Percentiles rank a stretch among this genome's conserved stretches.
phyloP scores from a whole-genome alignment of 2,888 invertebrate genomes.

The Helicoverpa assulta region DNA sequence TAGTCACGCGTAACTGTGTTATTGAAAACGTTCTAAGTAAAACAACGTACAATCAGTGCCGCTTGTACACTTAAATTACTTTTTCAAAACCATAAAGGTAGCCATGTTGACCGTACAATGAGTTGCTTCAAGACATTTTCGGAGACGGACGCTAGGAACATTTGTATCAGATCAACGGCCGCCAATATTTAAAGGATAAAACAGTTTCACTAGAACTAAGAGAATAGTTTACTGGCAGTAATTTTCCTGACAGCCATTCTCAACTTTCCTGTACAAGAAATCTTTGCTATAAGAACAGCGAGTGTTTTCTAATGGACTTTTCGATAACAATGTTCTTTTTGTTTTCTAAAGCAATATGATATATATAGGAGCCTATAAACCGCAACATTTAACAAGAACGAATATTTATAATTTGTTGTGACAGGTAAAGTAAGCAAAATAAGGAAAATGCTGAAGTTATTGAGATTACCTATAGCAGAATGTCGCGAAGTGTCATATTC shows the following conservation, averaged over 20 bases:
- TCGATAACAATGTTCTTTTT: too few relatives aligned
- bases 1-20: conserved; percentile 60
- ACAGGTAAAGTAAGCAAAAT: conserved; percentile 19
- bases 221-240: not conserved
- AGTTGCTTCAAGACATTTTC: conserved; percentile 23
- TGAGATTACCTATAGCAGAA: conserved; percentile 22
- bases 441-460: conserved; percentile 39
- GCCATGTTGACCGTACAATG: conserved; percentile 33
- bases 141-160: conserved; percentile 14
- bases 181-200: not conserved
- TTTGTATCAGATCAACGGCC: conserved; percentile 6
- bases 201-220: not conserved
- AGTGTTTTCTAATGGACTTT: too few relatives aligned
- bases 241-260: not conserved
- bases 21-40: conserved; percentile 55
- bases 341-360: too few relatives aligned
- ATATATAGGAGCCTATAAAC: too few relatives aligned
- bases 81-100: conserved; percentile 46
- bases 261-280: too few relatives aligned
- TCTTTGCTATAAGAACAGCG: too few relatives aligned
- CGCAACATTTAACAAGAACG: not conserved
- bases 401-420: conserved; percentile 11
- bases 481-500: conserved; percentile 26
- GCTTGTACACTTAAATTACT: conserved; percentile 42
- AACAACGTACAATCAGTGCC: conserved; percentile 48